These are phyloP conservation scores for Rhingia rostrata DNA, from an alignment of 2,888 invertebrate genomes.

Conservation along the genomic window DNA sequence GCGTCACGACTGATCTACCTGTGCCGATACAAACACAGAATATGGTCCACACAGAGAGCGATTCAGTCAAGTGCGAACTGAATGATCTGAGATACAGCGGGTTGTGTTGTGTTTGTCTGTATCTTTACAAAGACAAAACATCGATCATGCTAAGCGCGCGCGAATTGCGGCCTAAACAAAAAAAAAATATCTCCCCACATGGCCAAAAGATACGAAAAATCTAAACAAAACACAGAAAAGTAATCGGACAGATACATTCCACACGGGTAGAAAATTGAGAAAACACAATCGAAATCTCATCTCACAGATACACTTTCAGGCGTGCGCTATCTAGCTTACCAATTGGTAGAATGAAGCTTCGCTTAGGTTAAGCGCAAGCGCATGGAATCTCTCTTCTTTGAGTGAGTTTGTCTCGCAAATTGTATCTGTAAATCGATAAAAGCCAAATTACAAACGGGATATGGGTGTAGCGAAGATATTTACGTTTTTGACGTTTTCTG, in stretches of 20 bases:
- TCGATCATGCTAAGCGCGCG: constrained; percentile 67
- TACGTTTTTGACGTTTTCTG: constrained; percentile 28
- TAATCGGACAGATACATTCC: constrained; percentile 60
- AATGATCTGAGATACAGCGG: constrained; percentile 52
- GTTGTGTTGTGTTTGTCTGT: constrained; percentile 18
- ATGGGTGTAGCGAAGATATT: constrained; percentile 27
- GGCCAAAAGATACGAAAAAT: constrained; percentile 20
- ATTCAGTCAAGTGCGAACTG: constrained; percentile 69
- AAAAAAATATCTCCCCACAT: constrained; percentile 45
- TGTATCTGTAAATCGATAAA: constrained; percentile 58
- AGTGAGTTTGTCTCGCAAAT: constrained; percentile 2
- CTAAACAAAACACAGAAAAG: constrained; percentile 45
- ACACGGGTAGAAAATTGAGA: constrained; percentile 43
- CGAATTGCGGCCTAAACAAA: constrained; percentile 44
- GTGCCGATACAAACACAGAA: constrained; percentile 74
- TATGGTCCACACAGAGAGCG: constrained; percentile 63
- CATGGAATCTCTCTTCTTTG: not conserved
- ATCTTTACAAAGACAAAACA: constrained; percentile 65
- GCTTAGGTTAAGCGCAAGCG: constrained; percentile 20
- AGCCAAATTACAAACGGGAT: constrained; percentile 33
- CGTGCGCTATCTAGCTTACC: constrained; percentile 44
- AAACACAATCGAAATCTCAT: constrained; percentile 66
- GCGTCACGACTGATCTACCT: constrained; percentile 83
- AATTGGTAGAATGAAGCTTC: constrained; percentile 57
- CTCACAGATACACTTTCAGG: constrained; percentile 46